These are phyloP conservation scores for Heliconius eleuchia DNA, from an alignment of 1,140 invertebrate species.

Conservation along the genomic window DNA sequence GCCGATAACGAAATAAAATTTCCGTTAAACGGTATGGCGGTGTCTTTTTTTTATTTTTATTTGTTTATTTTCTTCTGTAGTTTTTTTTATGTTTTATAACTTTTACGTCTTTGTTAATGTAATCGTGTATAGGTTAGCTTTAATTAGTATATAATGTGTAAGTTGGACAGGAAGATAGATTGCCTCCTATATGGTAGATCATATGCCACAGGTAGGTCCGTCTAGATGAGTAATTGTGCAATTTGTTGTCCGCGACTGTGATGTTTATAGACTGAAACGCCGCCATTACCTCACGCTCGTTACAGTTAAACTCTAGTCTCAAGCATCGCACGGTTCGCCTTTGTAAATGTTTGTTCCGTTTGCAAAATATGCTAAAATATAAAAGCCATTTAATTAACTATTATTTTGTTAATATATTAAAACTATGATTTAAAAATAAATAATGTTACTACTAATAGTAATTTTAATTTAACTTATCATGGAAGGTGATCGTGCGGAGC, in stretches of 20 bases:
- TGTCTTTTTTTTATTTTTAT: slow-evolving; percentile 75
- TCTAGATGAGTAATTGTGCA: slow-evolving; percentile 77
- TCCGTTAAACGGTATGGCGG: slow-evolving; percentile 64
- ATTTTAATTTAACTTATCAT: slow-evolving; percentile 29
- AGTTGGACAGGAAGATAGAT: slow-evolving; percentile 55
- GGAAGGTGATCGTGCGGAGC: slow-evolving; percentile 47
- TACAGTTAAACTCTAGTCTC: slow-evolving; percentile 75
- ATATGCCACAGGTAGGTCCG: slow-evolving; percentile 55
- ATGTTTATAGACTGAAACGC: slow-evolving; percentile 81
- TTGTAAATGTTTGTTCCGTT: background rate
- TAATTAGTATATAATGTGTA: slow-evolving; percentile 68
- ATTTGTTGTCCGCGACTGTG: slow-evolving; percentile 80
- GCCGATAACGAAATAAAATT: slow-evolving; percentile 75
- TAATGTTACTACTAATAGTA: slow-evolving; percentile 4
- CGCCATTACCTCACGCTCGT: slow-evolving; percentile 80
- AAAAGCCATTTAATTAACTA: slow-evolving; percentile 1
- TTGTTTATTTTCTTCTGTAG: slow-evolving; percentile 74
- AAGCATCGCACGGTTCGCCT: slow-evolving; percentile 52
- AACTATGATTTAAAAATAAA: background rate
- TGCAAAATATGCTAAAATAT: background rate
- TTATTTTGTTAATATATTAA: background rate
- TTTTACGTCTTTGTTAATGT: slow-evolving; percentile 76
- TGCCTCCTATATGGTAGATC: slow-evolving; percentile 52
- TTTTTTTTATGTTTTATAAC: slow-evolving; percentile 75
- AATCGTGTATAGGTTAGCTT: slow-evolving; percentile 75